Conservation (phyloP, 2,888 invertebrate species). For the Cistogaster globosa region DNA sequence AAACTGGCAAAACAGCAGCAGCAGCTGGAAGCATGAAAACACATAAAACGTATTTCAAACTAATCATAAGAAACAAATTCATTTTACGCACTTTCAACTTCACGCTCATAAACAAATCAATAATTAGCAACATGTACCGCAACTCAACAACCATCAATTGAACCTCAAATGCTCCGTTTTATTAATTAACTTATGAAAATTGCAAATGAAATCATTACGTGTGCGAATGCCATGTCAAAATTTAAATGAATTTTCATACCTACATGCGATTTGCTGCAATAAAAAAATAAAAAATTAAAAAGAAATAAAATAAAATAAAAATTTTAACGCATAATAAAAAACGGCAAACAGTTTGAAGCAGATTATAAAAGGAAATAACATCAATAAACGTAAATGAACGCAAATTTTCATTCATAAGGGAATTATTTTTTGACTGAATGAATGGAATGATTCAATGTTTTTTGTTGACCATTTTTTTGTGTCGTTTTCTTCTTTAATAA, state of each 20-base stretch:
- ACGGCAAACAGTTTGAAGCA: neutral
- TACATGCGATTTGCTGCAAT: conserved; percentile 9
- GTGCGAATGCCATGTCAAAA: neutral
- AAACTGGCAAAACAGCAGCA: conserved; percentile 1
- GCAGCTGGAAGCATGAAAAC: too few relatives aligned
- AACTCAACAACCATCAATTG: conserved; percentile 22
- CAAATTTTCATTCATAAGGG: conserved; percentile 59
- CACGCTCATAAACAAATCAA: conserved; percentile 53
- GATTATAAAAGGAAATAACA: conserved; percentile 66
- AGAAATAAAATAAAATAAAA: neutral
- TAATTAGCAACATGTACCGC: conserved; percentile 56
- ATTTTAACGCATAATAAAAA: neutral
- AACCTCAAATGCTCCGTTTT: conserved; percentile 11
- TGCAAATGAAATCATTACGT: neutral
- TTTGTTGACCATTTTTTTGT: conserved; percentile 31
- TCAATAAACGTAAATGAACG: conserved; percentile 65
- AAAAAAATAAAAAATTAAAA: neutral
- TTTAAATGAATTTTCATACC: conserved; percentile 21
- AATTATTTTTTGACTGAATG: conserved; percentile 21
- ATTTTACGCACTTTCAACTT: conserved; percentile 67
- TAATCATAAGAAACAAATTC: conserved; percentile 31
- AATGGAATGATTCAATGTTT: neutral
- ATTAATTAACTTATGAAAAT: conserved; percentile 16
- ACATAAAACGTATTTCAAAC: conserved; percentile 49
- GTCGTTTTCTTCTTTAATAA: conserved; percentile 29